A percentile compares a stretch with the other conserved stretches of the same genome.
Evolutionary conservation across 1,140 invertebrate genomes (phyloP).

Genomic region (Monochamus saltuarius): DNA sequence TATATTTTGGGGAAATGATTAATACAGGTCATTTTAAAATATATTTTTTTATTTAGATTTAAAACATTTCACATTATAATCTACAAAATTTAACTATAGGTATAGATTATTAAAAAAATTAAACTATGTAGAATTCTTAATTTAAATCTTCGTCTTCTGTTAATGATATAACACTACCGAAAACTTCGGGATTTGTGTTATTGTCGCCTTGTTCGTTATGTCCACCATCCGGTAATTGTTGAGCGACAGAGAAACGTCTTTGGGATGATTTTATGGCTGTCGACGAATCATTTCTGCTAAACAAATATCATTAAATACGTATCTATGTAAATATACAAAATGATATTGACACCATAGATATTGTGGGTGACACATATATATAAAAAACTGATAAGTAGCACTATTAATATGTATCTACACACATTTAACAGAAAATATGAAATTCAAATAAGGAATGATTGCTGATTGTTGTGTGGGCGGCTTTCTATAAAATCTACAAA

Average conservation of each 20-base stretch:
- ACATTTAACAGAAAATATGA: no score
- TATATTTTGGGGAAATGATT: no score
- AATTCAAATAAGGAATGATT: no score
- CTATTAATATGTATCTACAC: not conserved
- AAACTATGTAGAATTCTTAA: no score
- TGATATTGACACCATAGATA: constrained; percentile 6
- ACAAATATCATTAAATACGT: constrained; percentile 7
- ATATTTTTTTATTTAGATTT: no score
- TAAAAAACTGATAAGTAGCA: not conserved
- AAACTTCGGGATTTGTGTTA: constrained; percentile 27
- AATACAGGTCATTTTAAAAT: no score
- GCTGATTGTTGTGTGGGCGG: no score
- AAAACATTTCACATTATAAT: no score
- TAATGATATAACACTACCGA: constrained; percentile 36
- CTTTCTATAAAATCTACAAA: no score
- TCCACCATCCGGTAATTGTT: constrained; percentile 6
- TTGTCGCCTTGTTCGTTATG: constrained; percentile 1
- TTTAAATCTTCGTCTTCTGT: constrained; percentile 27
- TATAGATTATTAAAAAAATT: no score
- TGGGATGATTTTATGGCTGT: constrained; percentile 6
- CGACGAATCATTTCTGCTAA: constrained; percentile 12
- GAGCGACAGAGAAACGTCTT: constrained; percentile 35
- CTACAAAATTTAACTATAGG: no score
- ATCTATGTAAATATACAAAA: not conserved
- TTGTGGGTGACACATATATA: not conserved